Evolutionary conservation across 2,797 vertebrate species (phyloP).

Genomic region (Chrosomus eos): DNA sequence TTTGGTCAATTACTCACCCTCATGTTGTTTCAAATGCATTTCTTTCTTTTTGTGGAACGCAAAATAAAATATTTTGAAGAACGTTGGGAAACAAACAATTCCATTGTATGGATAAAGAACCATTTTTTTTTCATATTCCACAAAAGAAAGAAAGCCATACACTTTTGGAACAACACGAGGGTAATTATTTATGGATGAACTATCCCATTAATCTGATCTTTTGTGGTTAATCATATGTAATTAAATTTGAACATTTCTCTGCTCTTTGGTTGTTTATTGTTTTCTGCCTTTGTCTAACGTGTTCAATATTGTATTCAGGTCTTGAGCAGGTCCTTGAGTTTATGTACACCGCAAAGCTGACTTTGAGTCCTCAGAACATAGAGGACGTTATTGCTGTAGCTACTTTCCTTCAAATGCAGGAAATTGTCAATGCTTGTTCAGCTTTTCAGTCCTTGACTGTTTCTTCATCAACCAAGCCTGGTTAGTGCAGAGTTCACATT

Average conservation of each 20-base stretch:
- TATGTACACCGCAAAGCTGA: constrained; percentile 97
- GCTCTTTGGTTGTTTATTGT: neutral
- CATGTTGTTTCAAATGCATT: neutral
- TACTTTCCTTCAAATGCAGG: constrained; percentile 95
- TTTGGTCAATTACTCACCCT: neutral
- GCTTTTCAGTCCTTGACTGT: constrained; percentile 85
- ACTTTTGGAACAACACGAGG: neutral
- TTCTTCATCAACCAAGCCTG: constrained; percentile 58
- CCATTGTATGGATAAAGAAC: neutral
- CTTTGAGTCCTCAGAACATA: constrained; percentile 86
- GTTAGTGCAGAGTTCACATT: constrained; percentile 70
- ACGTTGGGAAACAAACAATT: neutral
- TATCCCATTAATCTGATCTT: neutral
- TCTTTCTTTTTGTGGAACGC: neutral
- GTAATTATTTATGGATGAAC: neutral
- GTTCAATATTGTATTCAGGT: constrained; percentile 75
- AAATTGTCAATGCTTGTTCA: constrained; percentile 90
- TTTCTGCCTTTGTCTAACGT: neutral
- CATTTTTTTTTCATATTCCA: neutral
- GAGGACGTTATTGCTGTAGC: constrained; percentile 93
- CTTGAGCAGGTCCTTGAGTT: constrained; percentile 95
- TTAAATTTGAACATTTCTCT: neutral
- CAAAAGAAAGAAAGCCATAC: neutral
- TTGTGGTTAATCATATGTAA: neutral
- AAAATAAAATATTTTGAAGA: neutral